phyloP scores from a whole-genome alignment of 2,888 invertebrate genomes.

The Girardia tigrina region DNA sequence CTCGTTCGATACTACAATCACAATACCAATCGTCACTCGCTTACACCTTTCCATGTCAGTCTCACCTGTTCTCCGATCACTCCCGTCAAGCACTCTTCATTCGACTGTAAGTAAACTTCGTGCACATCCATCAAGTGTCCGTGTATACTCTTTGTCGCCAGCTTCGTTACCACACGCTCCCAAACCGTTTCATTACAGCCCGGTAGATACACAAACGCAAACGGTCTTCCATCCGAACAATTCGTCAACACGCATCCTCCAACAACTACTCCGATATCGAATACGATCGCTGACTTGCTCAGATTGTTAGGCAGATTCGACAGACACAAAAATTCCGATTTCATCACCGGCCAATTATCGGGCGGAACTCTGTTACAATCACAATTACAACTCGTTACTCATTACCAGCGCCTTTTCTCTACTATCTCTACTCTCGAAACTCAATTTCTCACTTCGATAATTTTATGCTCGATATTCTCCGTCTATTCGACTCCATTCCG shows the following conservation, averaged over 20 bases:
- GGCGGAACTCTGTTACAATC: background rate
- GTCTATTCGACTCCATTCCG: background rate
- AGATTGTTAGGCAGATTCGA: background rate
- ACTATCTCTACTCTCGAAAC: no score
- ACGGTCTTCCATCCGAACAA: background rate
- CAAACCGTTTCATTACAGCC: background rate
- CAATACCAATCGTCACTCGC: no score
- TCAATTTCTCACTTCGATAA: background rate
- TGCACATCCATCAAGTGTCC: background rate
- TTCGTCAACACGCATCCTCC: background rate
- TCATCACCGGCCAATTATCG: background rate
- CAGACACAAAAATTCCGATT: background rate
- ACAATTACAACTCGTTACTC: background rate
- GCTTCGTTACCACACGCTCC: background rate
- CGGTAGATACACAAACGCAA: background rate
- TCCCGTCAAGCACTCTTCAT: background rate
- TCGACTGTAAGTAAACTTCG: background rate
- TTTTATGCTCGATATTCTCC: background rate
- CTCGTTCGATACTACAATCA: slow-evolving; percentile 3
- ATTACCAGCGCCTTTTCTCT: no score
- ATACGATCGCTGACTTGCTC: background rate
- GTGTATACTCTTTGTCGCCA: background rate
- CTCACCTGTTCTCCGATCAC: no score
- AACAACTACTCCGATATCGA: background rate
- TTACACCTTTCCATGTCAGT: no score